Evolutionary conservation across 2,113 vertebrate species (phyloP).

Genomic region (Anguilla rostrata): DNA sequence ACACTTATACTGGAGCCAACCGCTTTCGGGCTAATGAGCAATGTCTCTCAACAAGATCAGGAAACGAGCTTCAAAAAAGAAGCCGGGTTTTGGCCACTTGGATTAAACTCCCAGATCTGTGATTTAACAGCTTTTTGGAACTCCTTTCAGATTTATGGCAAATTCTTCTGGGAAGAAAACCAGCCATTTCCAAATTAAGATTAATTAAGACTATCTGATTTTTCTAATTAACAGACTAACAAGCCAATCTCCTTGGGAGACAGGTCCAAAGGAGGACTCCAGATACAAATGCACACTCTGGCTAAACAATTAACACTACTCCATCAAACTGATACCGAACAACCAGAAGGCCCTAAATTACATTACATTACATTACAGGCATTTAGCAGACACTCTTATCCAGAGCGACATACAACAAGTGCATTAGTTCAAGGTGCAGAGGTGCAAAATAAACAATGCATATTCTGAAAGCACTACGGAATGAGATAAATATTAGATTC

Average conservation of each 20-base stretch:
- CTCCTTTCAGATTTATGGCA: constrained; percentile 31
- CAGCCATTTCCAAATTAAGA: constrained; percentile 52
- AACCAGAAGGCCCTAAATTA: constrained; percentile 35
- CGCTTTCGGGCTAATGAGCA: too few species aligned
- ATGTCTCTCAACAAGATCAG: too few species aligned
- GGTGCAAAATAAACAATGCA: constrained; percentile 45
- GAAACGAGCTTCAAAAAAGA: too few species aligned
- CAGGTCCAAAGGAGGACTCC: constrained; percentile 33
- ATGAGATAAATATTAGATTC: constrained; percentile 49
- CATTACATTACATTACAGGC: too few species aligned
- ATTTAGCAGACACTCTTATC: too few species aligned
- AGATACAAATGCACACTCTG: constrained; percentile 49
- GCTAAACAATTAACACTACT: constrained; percentile 51
- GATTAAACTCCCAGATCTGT: constrained; percentile 9
- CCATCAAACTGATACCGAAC: constrained; percentile 47
- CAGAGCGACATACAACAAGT: too few species aligned
- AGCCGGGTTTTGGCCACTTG: too few species aligned
- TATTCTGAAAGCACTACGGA: constrained; percentile 35
- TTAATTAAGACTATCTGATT: constrained; percentile 51
- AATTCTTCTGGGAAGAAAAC: constrained; percentile 38
- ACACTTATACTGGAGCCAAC: too few species aligned
- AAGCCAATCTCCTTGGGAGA: constrained; percentile 34
- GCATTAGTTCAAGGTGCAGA: too few species aligned
- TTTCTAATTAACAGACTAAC: constrained; percentile 56
- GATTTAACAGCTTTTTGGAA: constrained; percentile 24